These are phyloP conservation scores for Hetaerina titia DNA, from an alignment of 2,888 invertebrate genomes.

Conservation along the genomic window DNA sequence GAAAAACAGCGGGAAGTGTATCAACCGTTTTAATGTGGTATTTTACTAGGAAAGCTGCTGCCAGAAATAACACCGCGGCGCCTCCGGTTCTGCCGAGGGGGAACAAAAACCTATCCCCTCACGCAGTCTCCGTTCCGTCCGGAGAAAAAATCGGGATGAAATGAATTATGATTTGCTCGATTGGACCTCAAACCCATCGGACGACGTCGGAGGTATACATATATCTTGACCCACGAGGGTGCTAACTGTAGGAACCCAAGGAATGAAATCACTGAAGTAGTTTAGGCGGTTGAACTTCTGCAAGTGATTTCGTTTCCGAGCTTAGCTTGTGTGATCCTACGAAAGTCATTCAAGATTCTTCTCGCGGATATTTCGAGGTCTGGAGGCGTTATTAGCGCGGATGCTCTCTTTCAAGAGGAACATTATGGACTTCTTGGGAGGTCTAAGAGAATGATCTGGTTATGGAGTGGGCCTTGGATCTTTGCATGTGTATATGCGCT, in stretches of 20 bases:
- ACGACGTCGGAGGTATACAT: background rate
- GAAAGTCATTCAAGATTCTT: background rate
- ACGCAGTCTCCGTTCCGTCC: too few species aligned
- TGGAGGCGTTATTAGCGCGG: slow-evolving; percentile 1
- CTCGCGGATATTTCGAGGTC: background rate
- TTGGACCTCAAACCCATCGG: background rate
- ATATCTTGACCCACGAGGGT: background rate
- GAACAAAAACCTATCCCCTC: background rate
- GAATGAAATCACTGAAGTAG: background rate
- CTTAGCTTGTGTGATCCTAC: background rate
- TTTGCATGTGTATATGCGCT: background rate
- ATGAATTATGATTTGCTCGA: too few species aligned
- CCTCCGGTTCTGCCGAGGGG: background rate
- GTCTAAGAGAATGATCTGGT: background rate
- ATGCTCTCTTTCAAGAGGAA: slow-evolving; percentile 21
- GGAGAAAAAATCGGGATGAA: too few species aligned
- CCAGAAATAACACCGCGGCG: background rate
- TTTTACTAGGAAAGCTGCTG: slow-evolving; percentile 1
- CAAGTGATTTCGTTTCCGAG: slow-evolving; percentile 28
- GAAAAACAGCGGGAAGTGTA: slow-evolving; percentile 23
- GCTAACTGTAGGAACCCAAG: background rate
- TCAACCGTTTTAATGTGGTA: background rate
- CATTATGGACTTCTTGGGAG: slow-evolving; percentile 35
- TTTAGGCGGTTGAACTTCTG: background rate
- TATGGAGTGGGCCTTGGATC: background rate